These are phyloP conservation scores for Macrostomum lignano DNA, from an alignment of 1,140 invertebrate genomes.

Conservation along the genomic window DNA sequence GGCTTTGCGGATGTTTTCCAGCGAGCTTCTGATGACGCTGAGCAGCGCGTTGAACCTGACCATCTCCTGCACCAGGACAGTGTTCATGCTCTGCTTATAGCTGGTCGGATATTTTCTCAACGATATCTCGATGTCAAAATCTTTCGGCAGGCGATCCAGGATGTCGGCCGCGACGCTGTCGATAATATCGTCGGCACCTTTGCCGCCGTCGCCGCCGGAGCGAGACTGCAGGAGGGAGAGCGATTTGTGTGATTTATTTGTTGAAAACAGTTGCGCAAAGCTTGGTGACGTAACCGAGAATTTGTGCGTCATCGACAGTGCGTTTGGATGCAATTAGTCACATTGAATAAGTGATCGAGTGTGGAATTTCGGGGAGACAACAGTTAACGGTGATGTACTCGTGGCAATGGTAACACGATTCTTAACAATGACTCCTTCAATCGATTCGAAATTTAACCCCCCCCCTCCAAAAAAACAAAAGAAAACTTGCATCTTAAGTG, in stretches of 20 bases:
- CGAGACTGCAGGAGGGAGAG: conserved; percentile 16
- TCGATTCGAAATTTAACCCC: no score
- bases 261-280: no score
- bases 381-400: no score
- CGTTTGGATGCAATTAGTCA: no score
- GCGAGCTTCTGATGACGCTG: conserved; percentile 37
- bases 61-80: conserved; percentile 71
- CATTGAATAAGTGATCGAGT: no score
- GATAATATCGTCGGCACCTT: conserved; percentile 36
- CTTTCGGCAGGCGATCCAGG: conserved; percentile 37
- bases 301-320: no score
- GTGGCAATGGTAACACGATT: no score
- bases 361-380: no score
- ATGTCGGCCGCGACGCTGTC: conserved; percentile 37
- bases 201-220: conserved; percentile 29
- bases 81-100: conserved; percentile 62
- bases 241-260: neutral
- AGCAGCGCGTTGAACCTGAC: conserved; percentile 52
- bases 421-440: no score
- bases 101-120: conserved; percentile 42
- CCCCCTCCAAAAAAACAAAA: no score
- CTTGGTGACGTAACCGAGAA: no score
- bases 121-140: conserved; percentile 38
- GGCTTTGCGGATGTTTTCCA: conserved; percentile 45
- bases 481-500: no score